Evolutionary conservation across 2,888 invertebrate species (phyloP).

Genomic region (Steromphala cineraria): DNA sequence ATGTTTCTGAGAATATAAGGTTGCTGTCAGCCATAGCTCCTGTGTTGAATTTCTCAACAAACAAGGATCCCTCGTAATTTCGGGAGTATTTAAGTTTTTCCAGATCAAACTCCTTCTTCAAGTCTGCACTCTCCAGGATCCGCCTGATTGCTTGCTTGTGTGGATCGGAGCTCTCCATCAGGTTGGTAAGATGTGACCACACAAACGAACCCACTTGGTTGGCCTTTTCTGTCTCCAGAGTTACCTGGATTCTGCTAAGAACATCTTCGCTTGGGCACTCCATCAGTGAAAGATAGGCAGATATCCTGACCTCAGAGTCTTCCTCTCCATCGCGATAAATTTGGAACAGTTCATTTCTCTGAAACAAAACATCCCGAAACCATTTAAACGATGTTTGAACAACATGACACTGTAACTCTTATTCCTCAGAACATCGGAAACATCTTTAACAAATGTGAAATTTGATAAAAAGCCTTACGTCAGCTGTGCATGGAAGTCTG

Average conservation of each 20-base stretch:
- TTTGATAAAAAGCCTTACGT: constrained; percentile 56
- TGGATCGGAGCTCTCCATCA: constrained; percentile 89
- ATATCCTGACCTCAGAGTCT: constrained; percentile 90
- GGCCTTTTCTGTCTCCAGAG: constrained; percentile 45
- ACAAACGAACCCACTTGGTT: constrained; percentile 94
- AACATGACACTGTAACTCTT: no score
- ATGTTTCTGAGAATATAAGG: constrained; percentile 71
- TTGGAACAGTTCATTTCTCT: constrained; percentile 77
- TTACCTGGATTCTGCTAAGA: constrained; percentile 82
- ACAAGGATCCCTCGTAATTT: constrained; percentile 86
- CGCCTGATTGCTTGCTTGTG: constrained; percentile 90
- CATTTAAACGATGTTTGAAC: no score
- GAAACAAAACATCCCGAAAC: not conserved
- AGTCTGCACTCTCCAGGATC: constrained; percentile 86
- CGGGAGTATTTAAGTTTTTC: constrained; percentile 93
- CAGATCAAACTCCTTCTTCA: constrained; percentile 88
- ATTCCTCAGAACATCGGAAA: no score
- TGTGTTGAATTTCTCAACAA: constrained; percentile 89
- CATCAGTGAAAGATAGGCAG: constrained; percentile 92
- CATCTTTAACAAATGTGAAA: not conserved
- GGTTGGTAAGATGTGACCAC: constrained; percentile 93
- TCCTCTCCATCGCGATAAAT: constrained; percentile 84
- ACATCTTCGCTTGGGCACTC: constrained; percentile 88
- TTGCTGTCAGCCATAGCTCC: constrained; percentile 71
- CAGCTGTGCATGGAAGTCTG: constrained; percentile 81